phyloP scores from a whole-genome alignment of 2,888 invertebrate genomes.

The Acanthacorydalis orientalis region DNA sequence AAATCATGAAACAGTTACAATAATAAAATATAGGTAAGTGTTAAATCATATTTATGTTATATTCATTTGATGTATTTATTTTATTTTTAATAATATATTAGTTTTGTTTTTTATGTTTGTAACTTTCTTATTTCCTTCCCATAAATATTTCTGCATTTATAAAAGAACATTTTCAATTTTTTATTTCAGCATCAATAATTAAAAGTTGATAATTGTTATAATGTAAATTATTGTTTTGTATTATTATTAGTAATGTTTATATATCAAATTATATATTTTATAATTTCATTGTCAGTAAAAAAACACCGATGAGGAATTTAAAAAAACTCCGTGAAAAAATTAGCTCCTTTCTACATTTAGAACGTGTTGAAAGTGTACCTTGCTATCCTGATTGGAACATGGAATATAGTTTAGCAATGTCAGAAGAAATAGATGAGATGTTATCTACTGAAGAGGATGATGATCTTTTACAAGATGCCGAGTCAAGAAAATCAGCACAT shows the following conservation, averaged over 20 bases:
- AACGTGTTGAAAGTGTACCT: background rate
- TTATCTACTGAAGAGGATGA: background rate
- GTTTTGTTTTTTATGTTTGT: too few species aligned
- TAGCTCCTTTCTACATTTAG: background rate
- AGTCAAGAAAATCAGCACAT: background rate
- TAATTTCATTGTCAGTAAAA: background rate
- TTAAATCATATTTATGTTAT: background rate
- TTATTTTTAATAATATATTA: background rate
- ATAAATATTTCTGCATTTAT: too few species aligned
- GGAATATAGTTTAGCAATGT: background rate
- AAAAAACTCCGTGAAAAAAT: background rate
- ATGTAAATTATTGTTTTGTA: too few species aligned
- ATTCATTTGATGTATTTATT: background rate
- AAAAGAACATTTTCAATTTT: too few species aligned
- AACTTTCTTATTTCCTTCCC: too few species aligned
- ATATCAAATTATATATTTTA: background rate
- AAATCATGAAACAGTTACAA: background rate
- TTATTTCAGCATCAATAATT: too few species aligned
- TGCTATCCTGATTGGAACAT: background rate
- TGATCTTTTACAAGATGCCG: background rate
- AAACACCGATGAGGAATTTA: background rate
- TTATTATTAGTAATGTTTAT: too few species aligned
- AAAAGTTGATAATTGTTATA: too few species aligned
- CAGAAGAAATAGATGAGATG: background rate
- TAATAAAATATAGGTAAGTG: background rate